Conservation (phyloP, 23 tunicate species). For the Ascidia mentula region DNA sequence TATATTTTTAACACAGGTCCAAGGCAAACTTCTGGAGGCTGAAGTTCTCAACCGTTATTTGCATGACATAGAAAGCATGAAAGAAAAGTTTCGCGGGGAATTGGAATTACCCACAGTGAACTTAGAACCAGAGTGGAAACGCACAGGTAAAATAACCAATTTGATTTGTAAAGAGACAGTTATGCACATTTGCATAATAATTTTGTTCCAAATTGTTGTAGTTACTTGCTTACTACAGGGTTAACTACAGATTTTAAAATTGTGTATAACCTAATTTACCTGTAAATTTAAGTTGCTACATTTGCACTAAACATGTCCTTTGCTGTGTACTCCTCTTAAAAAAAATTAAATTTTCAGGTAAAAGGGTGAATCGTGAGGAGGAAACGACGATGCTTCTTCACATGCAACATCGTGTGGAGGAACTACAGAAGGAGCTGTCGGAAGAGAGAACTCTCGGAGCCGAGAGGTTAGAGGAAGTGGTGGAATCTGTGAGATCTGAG, state of each 20-base stretch:
- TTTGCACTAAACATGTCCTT: too few relatives aligned
- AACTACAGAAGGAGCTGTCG: slow-evolving; percentile 48
- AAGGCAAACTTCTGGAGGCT: slow-evolving; percentile 21
- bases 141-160: neutral
- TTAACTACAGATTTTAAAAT: too few relatives aligned
- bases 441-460: slow-evolving; percentile 37
- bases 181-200: too few relatives aligned
- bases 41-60: slow-evolving; percentile 30
- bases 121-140: slow-evolving; percentile 32
- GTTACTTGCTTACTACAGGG: too few relatives aligned
- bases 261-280: too few relatives aligned
- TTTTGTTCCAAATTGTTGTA: too few relatives aligned
- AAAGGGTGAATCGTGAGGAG: slow-evolving; percentile 1
- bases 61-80: slow-evolving; percentile 18
- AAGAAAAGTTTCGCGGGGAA: slow-evolving; percentile 44
- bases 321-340: too few relatives aligned
- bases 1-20: slow-evolving; percentile 1
- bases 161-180: neutral
- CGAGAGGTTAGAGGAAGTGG: slow-evolving; percentile 27
- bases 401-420: slow-evolving; percentile 51
- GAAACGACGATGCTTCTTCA: neutral
- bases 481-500: slow-evolving; percentile 28
- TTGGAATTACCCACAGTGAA: slow-evolving; percentile 30
- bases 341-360: neutral
- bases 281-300: too few relatives aligned